A percentile compares a stretch with the other conserved stretches of the same genome.
Conservation (phyloP, 2,797 vertebrate species). For the Microchirus variegatus region DNA sequence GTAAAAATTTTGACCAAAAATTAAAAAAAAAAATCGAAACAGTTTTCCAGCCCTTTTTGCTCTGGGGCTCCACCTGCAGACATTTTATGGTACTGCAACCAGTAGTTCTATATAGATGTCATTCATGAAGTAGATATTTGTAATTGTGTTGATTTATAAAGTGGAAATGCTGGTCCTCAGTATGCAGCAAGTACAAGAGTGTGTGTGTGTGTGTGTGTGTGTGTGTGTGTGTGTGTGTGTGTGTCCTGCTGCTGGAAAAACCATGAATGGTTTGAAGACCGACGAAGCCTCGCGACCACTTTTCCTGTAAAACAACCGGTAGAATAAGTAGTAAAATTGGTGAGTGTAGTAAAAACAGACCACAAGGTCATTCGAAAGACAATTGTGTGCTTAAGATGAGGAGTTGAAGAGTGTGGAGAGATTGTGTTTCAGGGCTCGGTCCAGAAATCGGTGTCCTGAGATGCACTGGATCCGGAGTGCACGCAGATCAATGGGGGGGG, state of each 20-base stretch:
- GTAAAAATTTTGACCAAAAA: too few species aligned
- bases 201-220: too few species aligned
- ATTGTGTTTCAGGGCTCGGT: constrained; percentile 77
- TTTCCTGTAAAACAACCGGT: constrained; percentile 73
- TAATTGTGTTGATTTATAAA: too few species aligned
- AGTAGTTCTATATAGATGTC: too few species aligned
- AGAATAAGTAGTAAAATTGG: constrained; percentile 75
- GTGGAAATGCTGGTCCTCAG: too few species aligned
- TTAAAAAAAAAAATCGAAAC: too few species aligned
- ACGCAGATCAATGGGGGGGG: constrained; percentile 63
- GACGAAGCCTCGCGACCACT: constrained; percentile 62
- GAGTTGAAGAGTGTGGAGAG: constrained; percentile 74
- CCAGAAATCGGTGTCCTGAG: constrained; percentile 80
- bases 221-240: too few species aligned
- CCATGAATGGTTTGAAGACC: constrained; percentile 48
- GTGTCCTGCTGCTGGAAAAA: constrained; percentile 40
- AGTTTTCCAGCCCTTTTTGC: too few species aligned
- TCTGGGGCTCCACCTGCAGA: too few species aligned
- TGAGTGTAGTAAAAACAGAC: constrained; percentile 77
- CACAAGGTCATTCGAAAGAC: constrained; percentile 85
- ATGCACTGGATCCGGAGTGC: constrained; percentile 72
- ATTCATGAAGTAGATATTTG: too few species aligned
- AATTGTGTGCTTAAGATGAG: constrained; percentile 80
- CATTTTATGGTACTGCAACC: too few species aligned
- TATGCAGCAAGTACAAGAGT: too few species aligned